Conservation (phyloP, 2,113 vertebrate genomes). For the Indicator indicator region DNA sequence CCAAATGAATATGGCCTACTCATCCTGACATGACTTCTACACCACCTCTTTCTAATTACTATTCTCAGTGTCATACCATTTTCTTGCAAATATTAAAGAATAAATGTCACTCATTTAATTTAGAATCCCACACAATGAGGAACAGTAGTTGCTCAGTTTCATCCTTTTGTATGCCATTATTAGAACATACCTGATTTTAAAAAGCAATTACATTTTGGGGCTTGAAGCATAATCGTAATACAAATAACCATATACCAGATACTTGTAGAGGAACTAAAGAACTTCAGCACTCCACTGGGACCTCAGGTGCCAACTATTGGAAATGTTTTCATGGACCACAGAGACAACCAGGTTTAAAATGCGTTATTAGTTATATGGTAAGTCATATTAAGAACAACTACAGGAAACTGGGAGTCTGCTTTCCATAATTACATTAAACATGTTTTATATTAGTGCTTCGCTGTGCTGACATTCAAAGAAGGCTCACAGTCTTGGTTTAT, state of each 20-base stretch:
- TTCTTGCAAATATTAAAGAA: not conserved
- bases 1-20: not conserved
- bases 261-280: not conserved
- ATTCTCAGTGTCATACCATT: not conserved
- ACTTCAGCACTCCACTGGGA: not conserved
- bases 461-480: not conserved
- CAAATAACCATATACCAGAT: not conserved
- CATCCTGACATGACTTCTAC: not conserved
- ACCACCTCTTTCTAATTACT: slow-evolving; percentile 8
- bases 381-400: not conserved
- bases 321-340: not conserved
- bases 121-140: not conserved
- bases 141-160: not conserved
- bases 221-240: not conserved
- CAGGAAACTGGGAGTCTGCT: not conserved
- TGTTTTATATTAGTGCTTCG: not conserved
- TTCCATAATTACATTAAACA: not conserved
- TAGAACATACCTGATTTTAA: slow-evolving; percentile 9
- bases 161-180: not conserved
- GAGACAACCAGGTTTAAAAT: not conserved
- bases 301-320: not conserved
- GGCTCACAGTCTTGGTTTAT: not conserved
- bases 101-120: not conserved
- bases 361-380: not conserved
- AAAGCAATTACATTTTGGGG: not conserved